Percentiles rank a stretch among this genome's conserved stretches.
phyloP scores from a whole-genome alignment of 92 coral and sea anemone species.

The Paragorgia papillata region DNA sequence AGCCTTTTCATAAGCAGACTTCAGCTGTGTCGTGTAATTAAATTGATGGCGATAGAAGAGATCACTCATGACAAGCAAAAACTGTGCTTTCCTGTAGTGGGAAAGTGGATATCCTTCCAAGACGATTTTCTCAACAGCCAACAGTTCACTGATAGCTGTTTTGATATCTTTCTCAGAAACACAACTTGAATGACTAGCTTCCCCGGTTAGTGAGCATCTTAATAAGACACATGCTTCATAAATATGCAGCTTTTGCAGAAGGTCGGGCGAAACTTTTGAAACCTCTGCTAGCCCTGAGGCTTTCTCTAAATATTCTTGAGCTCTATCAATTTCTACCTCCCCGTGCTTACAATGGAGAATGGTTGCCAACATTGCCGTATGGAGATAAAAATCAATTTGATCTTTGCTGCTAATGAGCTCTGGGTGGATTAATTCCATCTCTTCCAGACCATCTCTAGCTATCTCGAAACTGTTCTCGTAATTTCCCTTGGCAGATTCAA shows the following conservation, averaged over 20 bases:
- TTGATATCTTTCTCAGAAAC: constrained; percentile 21
- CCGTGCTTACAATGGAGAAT: too few relatives aligned
- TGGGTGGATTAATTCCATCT: not conserved
- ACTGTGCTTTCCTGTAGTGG: constrained; percentile 13
- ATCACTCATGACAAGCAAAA: not conserved
- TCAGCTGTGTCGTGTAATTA: not conserved
- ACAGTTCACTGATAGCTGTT: not conserved
- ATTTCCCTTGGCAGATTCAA: not conserved
- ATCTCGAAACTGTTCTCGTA: not conserved
- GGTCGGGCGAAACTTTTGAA: too few relatives aligned
- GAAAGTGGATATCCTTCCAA: not conserved
- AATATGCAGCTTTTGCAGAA: too few relatives aligned
- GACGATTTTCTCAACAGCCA: not conserved
- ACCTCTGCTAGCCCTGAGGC: too few relatives aligned
- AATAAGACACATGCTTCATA: too few relatives aligned
- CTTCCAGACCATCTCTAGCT: not conserved
- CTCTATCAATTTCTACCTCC: too few relatives aligned
- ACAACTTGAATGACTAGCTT: too few relatives aligned
- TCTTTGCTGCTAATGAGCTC: too few relatives aligned
- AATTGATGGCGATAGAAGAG: constrained; percentile 16
- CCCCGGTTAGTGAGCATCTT: too few relatives aligned
- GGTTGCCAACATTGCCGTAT: too few relatives aligned
- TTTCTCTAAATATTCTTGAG: too few relatives aligned
- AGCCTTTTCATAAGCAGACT: not conserved
- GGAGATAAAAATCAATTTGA: too few relatives aligned